phyloP scores from a whole-genome alignment of 1,140 invertebrate genomes.

The Zophobas morio region DNA sequence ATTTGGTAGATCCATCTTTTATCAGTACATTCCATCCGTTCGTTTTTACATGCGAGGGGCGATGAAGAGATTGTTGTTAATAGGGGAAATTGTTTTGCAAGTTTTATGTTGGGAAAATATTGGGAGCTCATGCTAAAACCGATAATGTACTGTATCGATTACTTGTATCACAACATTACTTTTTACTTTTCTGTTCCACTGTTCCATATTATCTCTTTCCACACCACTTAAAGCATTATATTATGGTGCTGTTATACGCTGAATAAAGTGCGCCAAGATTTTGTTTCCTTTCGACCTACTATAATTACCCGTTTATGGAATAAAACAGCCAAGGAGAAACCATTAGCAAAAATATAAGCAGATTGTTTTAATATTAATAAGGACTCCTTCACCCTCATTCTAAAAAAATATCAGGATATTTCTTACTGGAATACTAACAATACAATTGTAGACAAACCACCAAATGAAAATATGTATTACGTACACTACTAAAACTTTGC shows the following conservation, averaged over 20 bases:
- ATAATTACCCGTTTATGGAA: no score
- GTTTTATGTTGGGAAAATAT: not conserved
- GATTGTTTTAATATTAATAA: no score
- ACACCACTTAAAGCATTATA: constrained; percentile 42
- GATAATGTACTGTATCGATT: constrained; percentile 41
- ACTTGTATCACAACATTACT: constrained; percentile 28
- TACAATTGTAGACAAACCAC: no score
- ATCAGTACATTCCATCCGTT: not conserved
- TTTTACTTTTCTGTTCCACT: constrained; percentile 27
- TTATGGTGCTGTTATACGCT: not conserved
- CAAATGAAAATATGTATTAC: no score
- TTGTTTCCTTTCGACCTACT: no score
- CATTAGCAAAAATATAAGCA: no score
- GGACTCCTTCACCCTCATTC: no score
- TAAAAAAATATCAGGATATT: no score
- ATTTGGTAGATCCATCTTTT: constrained; percentile 58
- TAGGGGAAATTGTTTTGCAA: constrained; percentile 17
- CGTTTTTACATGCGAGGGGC: no score
- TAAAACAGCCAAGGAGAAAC: no score
- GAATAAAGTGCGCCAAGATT: constrained; percentile 9
- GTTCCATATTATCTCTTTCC: constrained; percentile 33
- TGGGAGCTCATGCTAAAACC: constrained; percentile 2
- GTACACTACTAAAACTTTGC: no score
- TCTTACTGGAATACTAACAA: no score
- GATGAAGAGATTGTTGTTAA: constrained; percentile 5